These are phyloP conservation scores for Pseudopodoces humilis DNA, from an alignment of 2,113 vertebrate species.

Conservation along the genomic window DNA sequence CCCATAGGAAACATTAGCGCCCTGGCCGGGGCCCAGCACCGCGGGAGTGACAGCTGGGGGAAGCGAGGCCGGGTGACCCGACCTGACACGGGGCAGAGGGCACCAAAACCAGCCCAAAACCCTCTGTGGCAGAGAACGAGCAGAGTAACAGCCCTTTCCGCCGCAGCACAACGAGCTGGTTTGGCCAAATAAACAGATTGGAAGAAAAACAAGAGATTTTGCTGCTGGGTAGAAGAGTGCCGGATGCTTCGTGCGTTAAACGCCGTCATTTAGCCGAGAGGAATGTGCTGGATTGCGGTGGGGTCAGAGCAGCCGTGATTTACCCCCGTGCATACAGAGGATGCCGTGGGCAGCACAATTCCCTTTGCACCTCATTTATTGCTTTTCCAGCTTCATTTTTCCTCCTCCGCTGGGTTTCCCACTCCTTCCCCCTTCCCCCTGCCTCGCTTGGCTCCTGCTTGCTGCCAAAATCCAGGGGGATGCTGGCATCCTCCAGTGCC, in stretches of 20 bases:
- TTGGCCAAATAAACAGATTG: conserved; percentile 17
- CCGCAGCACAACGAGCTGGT: neutral
- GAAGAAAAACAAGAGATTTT: conserved; percentile 40
- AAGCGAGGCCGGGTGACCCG: neutral
- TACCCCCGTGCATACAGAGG: neutral
- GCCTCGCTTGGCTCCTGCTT: neutral
- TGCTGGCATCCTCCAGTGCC: neutral
- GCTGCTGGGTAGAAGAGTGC: neutral
- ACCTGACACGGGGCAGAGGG: conserved; percentile 16
- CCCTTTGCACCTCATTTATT: conserved; percentile 28
- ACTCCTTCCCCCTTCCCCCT: neutral
- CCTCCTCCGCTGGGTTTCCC: conserved; percentile 9
- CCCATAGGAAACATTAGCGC: neutral
- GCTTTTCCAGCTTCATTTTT: conserved; percentile 30
- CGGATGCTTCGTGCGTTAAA: neutral
- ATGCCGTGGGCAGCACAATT: conserved; percentile 10
- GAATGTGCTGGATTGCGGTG: neutral
- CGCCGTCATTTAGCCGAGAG: neutral
- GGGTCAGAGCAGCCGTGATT: neutral
- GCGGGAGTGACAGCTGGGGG: neutral
- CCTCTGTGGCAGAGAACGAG: neutral
- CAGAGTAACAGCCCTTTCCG: conserved; percentile 32
- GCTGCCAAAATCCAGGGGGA: neutral
- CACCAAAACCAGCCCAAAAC: neutral
- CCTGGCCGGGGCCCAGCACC: neutral